These are phyloP conservation scores for Halyomorpha halys DNA, from an alignment of 1,140 invertebrate species.

Conservation along the genomic window DNA sequence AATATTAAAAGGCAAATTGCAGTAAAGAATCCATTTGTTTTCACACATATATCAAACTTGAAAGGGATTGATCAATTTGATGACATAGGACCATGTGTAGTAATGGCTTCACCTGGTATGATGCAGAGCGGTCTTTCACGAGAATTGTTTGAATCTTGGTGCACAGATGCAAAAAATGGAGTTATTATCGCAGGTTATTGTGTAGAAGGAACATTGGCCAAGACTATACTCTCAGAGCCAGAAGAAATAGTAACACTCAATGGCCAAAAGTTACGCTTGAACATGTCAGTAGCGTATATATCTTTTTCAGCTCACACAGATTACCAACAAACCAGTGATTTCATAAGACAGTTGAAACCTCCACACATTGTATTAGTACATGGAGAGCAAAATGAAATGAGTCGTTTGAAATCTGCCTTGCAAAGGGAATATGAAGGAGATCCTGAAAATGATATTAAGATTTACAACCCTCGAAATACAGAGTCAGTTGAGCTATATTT, in stretches of 20 bases:
- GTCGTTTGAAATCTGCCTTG: constrained; percentile 83
- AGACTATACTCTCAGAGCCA: constrained; percentile 93
- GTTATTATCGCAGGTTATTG: constrained; percentile 98
- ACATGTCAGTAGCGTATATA: constrained; percentile 98
- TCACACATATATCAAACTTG: constrained; percentile 96
- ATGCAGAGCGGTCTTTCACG: constrained; percentile 97
- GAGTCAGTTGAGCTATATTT: constrained; percentile 88
- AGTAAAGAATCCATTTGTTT: constrained; percentile 98
- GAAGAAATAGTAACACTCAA: constrained; percentile 93
- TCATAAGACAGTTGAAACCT: constrained; percentile 86
- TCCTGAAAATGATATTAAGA: constrained; percentile 71
- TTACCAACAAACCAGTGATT: constrained; percentile 97
- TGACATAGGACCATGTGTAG: constrained; percentile 96
- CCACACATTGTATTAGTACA: constrained; percentile 95
- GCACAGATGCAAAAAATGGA: constrained; percentile 93
- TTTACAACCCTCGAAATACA: constrained; percentile 95
- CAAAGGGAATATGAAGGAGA: constrained; percentile 90
- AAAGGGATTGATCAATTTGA: constrained; percentile 99
- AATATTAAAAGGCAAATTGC: constrained; percentile 91
- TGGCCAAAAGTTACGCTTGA: constrained; percentile 90
- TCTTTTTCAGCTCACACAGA: constrained; percentile 99
- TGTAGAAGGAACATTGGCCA: constrained; percentile 96
- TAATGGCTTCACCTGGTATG: constrained; percentile 99
- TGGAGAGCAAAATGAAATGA: constrained; percentile 99
- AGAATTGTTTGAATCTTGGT: constrained; percentile 98